Percentiles rank a stretch among this genome's conserved stretches.
Conservation (phyloP, 2,113 vertebrate species). For the Turdus rufiventris region DNA sequence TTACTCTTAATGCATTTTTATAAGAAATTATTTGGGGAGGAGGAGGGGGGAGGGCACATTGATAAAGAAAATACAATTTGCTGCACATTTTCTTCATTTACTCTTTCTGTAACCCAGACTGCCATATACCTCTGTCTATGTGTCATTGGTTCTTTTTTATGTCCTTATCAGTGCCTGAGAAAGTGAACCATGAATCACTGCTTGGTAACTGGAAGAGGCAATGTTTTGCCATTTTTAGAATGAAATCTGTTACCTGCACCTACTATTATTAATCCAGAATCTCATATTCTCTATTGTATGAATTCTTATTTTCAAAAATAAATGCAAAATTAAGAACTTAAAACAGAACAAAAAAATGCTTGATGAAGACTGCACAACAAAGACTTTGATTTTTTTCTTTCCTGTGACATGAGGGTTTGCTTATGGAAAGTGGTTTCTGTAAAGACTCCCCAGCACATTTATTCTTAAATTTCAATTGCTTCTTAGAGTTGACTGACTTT, state of each 20-base stretch:
- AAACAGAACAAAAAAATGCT: not conserved
- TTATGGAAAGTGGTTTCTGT: not conserved
- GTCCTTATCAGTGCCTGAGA: not conserved
- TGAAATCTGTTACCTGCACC: not conserved
- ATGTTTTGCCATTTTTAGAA: not conserved
- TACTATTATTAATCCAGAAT: not conserved
- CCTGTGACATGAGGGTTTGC: not conserved
- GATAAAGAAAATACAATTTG: not conserved
- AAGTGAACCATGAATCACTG: not conserved
- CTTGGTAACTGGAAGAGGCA: not conserved
- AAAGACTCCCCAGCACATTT: not conserved
- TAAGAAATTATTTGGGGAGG: not conserved
- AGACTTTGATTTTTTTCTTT: not conserved
- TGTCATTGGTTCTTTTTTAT: not conserved
- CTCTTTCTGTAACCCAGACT: not conserved
- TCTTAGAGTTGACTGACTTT: not conserved
- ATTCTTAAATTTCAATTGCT: not conserved
- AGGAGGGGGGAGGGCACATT: accelerated
- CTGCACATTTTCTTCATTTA: not conserved
- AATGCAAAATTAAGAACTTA: not conserved
- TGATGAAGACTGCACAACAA: not conserved
- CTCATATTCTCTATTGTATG: not conserved
- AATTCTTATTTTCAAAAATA: not conserved
- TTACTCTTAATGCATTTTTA: not conserved
- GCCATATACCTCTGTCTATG: not conserved